Evolutionary conservation across 2,113 vertebrate genomes (phyloP).

Genomic region (Callospermophilus lateralis): DNA sequence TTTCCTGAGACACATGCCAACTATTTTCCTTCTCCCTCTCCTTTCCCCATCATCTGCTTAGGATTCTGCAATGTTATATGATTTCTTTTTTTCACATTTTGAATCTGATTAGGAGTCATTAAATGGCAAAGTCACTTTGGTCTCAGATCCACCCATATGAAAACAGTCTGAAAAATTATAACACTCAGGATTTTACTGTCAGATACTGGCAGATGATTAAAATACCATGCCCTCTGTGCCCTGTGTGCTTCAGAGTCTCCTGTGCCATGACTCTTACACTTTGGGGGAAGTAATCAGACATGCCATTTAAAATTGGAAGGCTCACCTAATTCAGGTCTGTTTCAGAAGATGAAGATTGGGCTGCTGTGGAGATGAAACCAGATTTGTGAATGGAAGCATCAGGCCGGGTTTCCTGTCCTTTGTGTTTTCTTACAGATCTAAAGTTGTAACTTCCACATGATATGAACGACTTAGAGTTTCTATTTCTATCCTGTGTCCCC

Average conservation of each 20-base stretch:
- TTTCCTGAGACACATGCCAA: neutral
- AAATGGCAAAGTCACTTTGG: neutral
- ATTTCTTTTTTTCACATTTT: neutral
- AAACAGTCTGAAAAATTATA: neutral
- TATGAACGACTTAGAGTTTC: slow-evolving; percentile 53
- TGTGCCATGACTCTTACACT: neutral
- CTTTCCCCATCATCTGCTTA: neutral
- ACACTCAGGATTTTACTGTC: neutral
- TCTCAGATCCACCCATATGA: neutral
- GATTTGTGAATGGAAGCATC: slow-evolving; percentile 70
- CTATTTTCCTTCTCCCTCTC: neutral
- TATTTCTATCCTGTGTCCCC: slow-evolving; percentile 64
- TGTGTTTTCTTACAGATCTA: slow-evolving; percentile 52
- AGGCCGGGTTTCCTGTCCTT: slow-evolving; percentile 31
- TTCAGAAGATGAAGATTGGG: neutral
- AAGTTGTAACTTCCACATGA: slow-evolving; percentile 64
- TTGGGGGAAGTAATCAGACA: neutral
- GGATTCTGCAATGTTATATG: neutral
- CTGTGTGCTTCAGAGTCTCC: neutral
- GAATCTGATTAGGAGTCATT: neutral
- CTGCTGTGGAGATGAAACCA: neutral
- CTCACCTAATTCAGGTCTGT: neutral
- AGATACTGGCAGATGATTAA: neutral
- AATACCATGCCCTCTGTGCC: neutral
- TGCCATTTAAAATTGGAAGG: neutral